phyloP scores from a whole-genome alignment of 2,888 invertebrate species.

The Platerodrilus igneus region DNA sequence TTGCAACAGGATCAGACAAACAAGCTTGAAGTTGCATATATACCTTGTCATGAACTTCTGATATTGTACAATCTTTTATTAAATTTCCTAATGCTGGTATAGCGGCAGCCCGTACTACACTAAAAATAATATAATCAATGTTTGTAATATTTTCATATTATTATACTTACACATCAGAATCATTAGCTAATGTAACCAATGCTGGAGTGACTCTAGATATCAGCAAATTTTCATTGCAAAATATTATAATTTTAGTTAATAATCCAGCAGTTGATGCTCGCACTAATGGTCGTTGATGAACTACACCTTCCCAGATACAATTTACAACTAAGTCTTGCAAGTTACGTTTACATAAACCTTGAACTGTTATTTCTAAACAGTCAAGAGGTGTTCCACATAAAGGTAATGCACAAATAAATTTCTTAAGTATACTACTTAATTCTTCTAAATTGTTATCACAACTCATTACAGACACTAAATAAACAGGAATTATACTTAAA shows the following conservation, averaged over 20 bases:
- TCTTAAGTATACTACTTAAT: slow-evolving; percentile 55
- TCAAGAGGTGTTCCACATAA: slow-evolving; percentile 51
- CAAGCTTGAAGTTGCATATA: slow-evolving; percentile 51
- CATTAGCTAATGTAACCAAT: slow-evolving; percentile 64
- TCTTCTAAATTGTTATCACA: slow-evolving; percentile 50
- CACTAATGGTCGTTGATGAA: slow-evolving; percentile 59
- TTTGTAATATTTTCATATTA: too few relatives aligned
- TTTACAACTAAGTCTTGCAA: slow-evolving; percentile 56
- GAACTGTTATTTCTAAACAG: slow-evolving; percentile 43
- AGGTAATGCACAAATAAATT: slow-evolving; percentile 52
- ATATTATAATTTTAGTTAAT: slow-evolving; percentile 54
- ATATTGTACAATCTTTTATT: slow-evolving; percentile 49
- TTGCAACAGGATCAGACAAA: slow-evolving; percentile 42
- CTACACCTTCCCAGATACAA: slow-evolving; percentile 63
- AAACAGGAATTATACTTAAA: slow-evolving; percentile 57
- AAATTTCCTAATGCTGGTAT: slow-evolving; percentile 60
- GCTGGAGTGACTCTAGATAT: slow-evolving; percentile 62
- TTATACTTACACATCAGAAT: slow-evolving; percentile 63
- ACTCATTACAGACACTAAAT: slow-evolving; percentile 56
- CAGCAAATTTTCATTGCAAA: slow-evolving; percentile 54
- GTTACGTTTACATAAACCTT: slow-evolving; percentile 40
- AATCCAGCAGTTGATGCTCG: slow-evolving; percentile 57
- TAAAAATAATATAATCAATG: too few relatives aligned
- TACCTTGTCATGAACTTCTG: slow-evolving; percentile 54
- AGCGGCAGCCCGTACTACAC: slow-evolving; percentile 58